Evolutionary conservation across 2,797 vertebrate species (phyloP), one percentile per base, ranked within the genome.

Genomic region (Hyperoplus lanceolatus): DNA sequence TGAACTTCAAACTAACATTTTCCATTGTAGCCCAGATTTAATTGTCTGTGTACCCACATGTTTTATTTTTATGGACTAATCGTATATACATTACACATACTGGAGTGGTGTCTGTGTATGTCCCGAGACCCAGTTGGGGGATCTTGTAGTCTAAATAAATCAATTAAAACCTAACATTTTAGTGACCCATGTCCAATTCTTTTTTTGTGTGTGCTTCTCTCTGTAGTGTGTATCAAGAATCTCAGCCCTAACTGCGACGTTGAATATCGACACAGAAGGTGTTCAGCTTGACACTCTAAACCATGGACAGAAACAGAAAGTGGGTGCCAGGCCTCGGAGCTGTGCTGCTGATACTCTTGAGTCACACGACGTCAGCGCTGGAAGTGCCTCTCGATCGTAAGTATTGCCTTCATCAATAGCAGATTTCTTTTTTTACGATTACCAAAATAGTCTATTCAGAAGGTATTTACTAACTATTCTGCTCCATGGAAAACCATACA

Each of bases 311-410:
- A 91, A 96, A 88, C 84, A 94, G 93, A 86, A 94, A 91, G 89
- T 92, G 83, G 86, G 74, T 82, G 76, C 84, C 89, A 76, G 84
- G 90, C 86, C 92, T 90, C 50, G 91, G 92, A 87, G 92, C 87
- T 79, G 82, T 93, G 78, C 85, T 98, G 73, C 45, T 97, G 87
- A 81, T 97, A 75, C 87, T 97, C 85, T 84, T 97, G 81, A 94
- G 95, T 95, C 96, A 97, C 90, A 78, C 96, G 90, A 94, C 96
- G 82, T 93, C 94, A 78, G 97, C 97, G 8, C 87, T 99, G 90
- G 98, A 99, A 85, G 97, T 99, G 89, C 98, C 98, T 93, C 97
- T 99, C 73, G 97, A 99, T 92, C 94, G 98, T 99, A 95, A 98
- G 98, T 96, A 92, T 71, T 16, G 36, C 7, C 43, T 11, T 49